These are phyloP conservation scores for Melospiza melodia DNA, from an alignment of 2,113 vertebrate genomes.

Conservation along the genomic window DNA sequence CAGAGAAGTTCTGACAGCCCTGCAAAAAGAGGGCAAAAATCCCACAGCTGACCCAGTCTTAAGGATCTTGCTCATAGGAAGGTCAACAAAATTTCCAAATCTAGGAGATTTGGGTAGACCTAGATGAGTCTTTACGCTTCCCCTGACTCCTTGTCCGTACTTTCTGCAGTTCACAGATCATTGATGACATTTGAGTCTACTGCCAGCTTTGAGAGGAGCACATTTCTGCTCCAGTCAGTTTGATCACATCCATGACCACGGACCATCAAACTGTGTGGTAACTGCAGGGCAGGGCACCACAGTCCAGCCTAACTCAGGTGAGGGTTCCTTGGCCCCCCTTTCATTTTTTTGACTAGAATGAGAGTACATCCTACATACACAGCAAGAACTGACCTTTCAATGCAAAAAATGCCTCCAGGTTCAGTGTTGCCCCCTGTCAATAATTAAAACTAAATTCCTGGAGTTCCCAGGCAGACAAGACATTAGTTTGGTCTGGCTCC, in stretches of 20 bases:
- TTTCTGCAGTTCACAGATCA: background rate
- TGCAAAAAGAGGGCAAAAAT: background rate
- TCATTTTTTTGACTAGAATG: background rate
- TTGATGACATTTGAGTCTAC: background rate
- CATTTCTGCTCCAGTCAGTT: background rate
- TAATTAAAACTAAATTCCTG: background rate
- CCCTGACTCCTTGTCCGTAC: background rate
- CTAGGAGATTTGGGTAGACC: background rate
- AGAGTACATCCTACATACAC: background rate
- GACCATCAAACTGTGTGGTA: background rate
- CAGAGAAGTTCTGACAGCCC: background rate
- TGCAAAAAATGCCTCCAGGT: background rate
- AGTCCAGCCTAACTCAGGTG: background rate
- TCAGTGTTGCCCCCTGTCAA: background rate
- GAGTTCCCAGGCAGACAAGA: background rate
- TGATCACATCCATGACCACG: background rate
- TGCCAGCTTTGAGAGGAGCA: background rate
- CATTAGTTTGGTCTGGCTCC: background rate
- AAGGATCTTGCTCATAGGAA: background rate
- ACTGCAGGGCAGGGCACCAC: background rate
- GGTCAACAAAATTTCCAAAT: background rate
- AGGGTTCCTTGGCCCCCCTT: background rate
- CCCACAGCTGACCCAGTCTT: background rate
- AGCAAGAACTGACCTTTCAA: background rate
- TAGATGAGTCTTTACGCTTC: background rate